Evolutionary conservation across 1,140 invertebrate genomes (phyloP), one percentile per base, ranked within the genome.

Genomic region (Ceratitis capitata): DNA sequence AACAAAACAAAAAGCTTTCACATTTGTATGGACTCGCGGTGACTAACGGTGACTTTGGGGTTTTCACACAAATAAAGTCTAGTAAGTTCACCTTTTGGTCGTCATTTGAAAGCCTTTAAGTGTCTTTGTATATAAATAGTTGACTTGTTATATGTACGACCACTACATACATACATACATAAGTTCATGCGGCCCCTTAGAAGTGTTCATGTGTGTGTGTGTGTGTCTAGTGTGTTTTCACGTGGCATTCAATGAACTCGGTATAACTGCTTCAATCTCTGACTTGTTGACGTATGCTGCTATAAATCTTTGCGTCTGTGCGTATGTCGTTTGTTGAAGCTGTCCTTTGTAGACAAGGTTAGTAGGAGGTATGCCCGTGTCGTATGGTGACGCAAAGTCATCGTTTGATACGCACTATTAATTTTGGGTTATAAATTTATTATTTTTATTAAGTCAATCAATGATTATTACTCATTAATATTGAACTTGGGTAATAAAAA

Each of bases 371-470:
- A 14, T 19, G 3, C n/a, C n/a, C n/a, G n/a, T 53, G 14, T 19
- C 49, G 49, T 16, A 29, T 32, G 26, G 1, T 64, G 29, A 14
- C 39, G 61, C 61, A 39, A 32, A 39, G 61, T 69, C 61, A 69
- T 69, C 32, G 32, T 35, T 69, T 69, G 61, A 29, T 14, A 69
- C 61, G 61, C 61, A 69, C 61, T 69, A 69, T 69, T 69, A 69
- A 69, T 69, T 69, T 69, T 32, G 61, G 61, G 61, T 35, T 69
- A 69, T 69, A 69, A 69, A 69, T 69, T 69, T 69, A 69, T 32
- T 69, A 69, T 69, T 69, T 47, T 69, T 69, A 69, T 69, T 69
- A 69, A 69, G 29, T 69, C 61, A 69, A 69, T 69, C 61, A 69
- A 69, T 69, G 61, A 29, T 69, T 69, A 69, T 69, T 69, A 32